Evolutionary conservation across 2,113 vertebrate species (phyloP), one percentile per base, ranked within the genome.

Genomic region (Rhynchomys soricoides): DNA sequence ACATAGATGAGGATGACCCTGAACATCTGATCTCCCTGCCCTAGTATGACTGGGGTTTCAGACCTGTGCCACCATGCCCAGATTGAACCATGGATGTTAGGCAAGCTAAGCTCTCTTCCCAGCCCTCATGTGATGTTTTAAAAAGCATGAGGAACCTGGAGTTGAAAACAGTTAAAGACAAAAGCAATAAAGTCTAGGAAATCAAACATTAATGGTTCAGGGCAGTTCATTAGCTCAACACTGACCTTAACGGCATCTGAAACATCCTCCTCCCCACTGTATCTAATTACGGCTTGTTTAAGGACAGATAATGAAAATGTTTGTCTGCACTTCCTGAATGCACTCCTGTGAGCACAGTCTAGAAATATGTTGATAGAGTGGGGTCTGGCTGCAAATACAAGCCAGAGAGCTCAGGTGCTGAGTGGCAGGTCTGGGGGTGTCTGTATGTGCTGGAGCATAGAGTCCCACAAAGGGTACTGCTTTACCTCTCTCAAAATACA

Each of bases 251-350:
- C 11, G 40, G 78, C 66, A 31, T 74, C 24, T 50, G 48, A 57
- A 73, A 78, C 52, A 79, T 52, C 57, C 19, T 24, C 43, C 86
- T 90, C 77, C 71, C 75, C 29, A 50, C 26, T 29, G 43, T 7
- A 15, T 45, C 74, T 95, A 94, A 97, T 95, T 96, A 95, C 93
- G 40, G 73, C 89, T 70, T 91, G 89, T 94, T 96, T 94, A 94
- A 91, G 37, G 81, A 93, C 89, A 37, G 66, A 74, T 73, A 93
- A 93, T 70, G 73, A 93, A 71, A 95, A 73, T 87, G 91, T 59
- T 94, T 96, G 86, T 68, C 37, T 48, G 43, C n/a, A 64, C 89
- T 91, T 93, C 57, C 52, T 68, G 45, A 92, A 74, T 34, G 50
- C 26, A 78, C 94, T 91, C 89, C 91, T 78, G 55, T 21, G 74